Percentiles rank a stretch among this genome's conserved stretches.
phyloP scores from a whole-genome alignment of 2,113 vertebrate species.

The Ia io region DNA sequence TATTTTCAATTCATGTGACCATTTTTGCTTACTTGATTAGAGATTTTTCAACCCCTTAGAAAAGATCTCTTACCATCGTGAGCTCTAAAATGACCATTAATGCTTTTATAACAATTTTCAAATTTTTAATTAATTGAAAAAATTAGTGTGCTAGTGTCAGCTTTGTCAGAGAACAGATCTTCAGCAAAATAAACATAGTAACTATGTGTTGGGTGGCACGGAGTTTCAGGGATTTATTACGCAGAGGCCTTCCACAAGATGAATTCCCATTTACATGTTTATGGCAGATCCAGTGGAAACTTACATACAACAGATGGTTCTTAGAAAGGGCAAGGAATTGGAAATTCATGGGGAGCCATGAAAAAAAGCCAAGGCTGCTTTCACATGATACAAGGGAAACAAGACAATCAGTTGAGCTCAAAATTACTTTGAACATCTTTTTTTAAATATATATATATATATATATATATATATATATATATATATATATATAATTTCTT shows the following conservation, averaged over 20 bases:
- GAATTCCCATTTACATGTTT: slow-evolving; percentile 33
- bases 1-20: slow-evolving; percentile 33
- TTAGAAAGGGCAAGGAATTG: not conserved
- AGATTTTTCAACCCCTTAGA: not conserved
- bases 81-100: not conserved
- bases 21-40: slow-evolving; percentile 25
- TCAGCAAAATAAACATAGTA: slow-evolving; percentile 41
- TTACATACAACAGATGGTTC: not conserved
- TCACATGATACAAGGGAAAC: not conserved
- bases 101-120: not conserved
- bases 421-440: not conserved
- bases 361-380: not conserved
- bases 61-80: not conserved
- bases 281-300: not conserved
- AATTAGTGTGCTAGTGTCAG: not conserved
- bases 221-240: slow-evolving; percentile 39
- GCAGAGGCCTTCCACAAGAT: not conserved
- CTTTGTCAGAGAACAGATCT: not conserved
- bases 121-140: slow-evolving; percentile 23
- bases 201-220: not conserved
- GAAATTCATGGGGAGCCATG: not conserved
- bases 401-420: not conserved
- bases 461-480: too few relatives aligned
- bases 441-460: too few relatives aligned
- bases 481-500: too few relatives aligned